These are phyloP conservation scores for Vicugna pacos DNA, from an alignment of 2,113 vertebrate genomes.

Conservation along the genomic window DNA sequence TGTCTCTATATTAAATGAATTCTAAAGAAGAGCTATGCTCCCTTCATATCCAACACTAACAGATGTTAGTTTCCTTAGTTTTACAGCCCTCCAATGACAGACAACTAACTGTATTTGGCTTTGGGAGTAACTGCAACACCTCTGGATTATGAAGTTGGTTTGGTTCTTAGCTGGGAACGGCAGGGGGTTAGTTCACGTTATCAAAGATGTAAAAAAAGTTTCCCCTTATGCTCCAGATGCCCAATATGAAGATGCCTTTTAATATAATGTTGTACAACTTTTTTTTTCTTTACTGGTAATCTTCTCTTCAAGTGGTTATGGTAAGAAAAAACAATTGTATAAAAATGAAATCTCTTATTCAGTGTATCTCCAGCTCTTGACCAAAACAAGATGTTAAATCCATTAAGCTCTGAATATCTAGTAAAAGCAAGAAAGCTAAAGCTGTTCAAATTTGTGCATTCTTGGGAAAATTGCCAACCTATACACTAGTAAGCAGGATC, in stretches of 20 bases:
- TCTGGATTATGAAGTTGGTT: slow-evolving; percentile 78
- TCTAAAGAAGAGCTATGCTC: slow-evolving; percentile 70
- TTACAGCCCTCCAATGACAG: slow-evolving; percentile 79
- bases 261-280: neutral
- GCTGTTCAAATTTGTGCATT: slow-evolving; percentile 55
- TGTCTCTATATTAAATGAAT: slow-evolving; percentile 76
- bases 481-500: slow-evolving; percentile 53
- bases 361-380: slow-evolving; percentile 68
- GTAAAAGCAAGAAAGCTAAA: slow-evolving; percentile 61
- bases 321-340: slow-evolving; percentile 67
- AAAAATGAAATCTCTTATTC: slow-evolving; percentile 74
- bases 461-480: slow-evolving; percentile 69
- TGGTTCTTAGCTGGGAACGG: slow-evolving; percentile 64
- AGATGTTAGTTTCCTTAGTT: slow-evolving; percentile 69
- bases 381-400: slow-evolving; percentile 80
- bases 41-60: slow-evolving; percentile 74
- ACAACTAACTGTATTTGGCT: slow-evolving; percentile 78
- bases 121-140: slow-evolving; percentile 78
- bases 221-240: slow-evolving; percentile 9
- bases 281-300: slow-evolving; percentile 19
- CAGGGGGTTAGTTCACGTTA: slow-evolving; percentile 72
- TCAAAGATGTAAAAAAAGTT: slow-evolving; percentile 75
- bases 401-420: slow-evolving; percentile 64
- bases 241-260: slow-evolving; percentile 11
- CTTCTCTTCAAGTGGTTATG: slow-evolving; percentile 61